Evolutionary conservation across 2,888 invertebrate genomes (phyloP).

Genomic region (Argyra leucocephala): DNA sequence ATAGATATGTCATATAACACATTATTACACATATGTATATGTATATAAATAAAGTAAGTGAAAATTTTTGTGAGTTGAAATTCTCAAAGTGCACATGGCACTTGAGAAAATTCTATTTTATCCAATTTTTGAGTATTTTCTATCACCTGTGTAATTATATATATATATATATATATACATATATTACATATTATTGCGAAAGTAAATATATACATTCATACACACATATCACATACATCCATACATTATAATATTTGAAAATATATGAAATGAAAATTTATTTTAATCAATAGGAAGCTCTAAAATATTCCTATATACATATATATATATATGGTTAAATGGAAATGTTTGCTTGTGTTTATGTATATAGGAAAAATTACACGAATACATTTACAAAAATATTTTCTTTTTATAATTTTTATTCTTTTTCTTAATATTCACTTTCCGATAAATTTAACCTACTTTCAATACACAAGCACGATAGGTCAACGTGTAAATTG

Average conservation of each 20-base stretch:
- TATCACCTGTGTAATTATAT: not conserved
- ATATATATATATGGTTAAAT: not conserved
- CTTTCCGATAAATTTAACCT: conserved; percentile 3
- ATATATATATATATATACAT: not conserved
- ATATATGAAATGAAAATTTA: no score
- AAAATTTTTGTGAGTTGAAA: no score
- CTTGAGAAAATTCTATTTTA: not conserved
- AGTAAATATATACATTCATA: not conserved
- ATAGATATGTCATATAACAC: no score
- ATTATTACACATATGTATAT: no score
- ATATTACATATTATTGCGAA: not conserved
- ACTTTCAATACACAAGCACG: not conserved
- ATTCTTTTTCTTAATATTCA: not conserved
- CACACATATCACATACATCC: no score
- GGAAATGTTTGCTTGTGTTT: not conserved
- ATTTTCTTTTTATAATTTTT: not conserved
- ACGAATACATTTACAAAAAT: not conserved
- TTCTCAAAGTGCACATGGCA: not conserved
- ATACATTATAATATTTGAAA: no score
- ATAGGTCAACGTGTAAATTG: conserved; percentile 4
- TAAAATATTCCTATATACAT: no score
- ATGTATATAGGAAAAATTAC: not conserved
- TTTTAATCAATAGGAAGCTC: no score
- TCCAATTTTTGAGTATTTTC: no score
- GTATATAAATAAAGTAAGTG: no score